Evolutionary conservation across 2,113 vertebrate species (phyloP).

Genomic region (Cavia porcellus): DNA sequence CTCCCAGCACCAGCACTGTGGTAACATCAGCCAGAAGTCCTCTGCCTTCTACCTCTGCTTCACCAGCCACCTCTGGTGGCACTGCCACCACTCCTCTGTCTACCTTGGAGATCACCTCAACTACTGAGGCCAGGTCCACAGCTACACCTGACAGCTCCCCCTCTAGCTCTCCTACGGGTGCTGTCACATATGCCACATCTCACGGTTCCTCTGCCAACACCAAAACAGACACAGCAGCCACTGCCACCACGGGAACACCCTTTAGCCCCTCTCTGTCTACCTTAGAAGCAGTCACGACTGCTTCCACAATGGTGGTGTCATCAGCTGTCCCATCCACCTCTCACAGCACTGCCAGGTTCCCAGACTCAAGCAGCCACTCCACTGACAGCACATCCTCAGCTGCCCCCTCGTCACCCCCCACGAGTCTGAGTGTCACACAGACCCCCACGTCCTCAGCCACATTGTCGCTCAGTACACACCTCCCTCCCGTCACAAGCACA

Average conservation of each 20-base stretch:
- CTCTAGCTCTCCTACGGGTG: not conserved
- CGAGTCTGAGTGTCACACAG: no score
- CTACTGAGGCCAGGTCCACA: rapidly evolving
- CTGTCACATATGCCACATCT: not conserved
- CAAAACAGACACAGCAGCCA: rapidly evolving
- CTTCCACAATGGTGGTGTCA: rapidly evolving
- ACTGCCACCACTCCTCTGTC: rapidly evolving
- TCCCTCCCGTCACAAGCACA: no score
- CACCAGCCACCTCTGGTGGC: rapidly evolving
- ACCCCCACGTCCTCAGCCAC: no score
- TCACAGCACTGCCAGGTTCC: no score
- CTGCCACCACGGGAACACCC: rapidly evolving
- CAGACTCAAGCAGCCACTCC: no score
- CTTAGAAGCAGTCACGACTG: rapidly evolving
- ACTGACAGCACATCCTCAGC: no score
- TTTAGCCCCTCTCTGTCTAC: rapidly evolving
- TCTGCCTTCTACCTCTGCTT: rapidly evolving
- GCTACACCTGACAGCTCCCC: not conserved
- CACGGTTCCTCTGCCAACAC: rapidly evolving
- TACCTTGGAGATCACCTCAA: not conserved
- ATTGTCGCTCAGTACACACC: no score
- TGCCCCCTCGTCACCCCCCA: no score
- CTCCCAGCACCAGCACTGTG: no score
- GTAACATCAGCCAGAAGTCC: no score
- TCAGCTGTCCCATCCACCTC: no score